phyloP scores from a whole-genome alignment of 2,888 invertebrate genomes.

The Entomobrya multifasciata region DNA sequence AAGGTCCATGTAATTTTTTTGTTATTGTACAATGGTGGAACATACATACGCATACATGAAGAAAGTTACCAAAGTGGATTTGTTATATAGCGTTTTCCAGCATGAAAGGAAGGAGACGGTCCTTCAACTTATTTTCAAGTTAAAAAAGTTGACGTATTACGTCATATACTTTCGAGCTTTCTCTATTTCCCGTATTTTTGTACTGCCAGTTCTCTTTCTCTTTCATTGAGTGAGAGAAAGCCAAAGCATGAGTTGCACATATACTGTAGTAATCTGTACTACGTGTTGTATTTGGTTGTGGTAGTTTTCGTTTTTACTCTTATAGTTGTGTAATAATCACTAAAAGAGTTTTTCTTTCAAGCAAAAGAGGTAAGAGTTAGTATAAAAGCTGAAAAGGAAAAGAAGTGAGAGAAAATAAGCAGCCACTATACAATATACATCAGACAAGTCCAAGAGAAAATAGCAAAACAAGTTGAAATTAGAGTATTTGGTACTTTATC shows the following conservation, averaged over 20 bases:
- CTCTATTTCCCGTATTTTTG: conserved; percentile 5
- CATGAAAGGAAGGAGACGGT: conserved; percentile 24
- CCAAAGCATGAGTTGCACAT: not conserved
- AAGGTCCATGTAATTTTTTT: conserved; percentile 18
- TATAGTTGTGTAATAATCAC: conserved; percentile 55
- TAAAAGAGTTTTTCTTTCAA: conserved; percentile 44
- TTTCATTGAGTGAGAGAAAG: not conserved
- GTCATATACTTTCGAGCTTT: conserved; percentile 11
- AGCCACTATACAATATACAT: not conserved
- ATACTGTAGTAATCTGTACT: not conserved
- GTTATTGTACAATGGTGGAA: not conserved
- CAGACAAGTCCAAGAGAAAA: conserved; percentile 17
- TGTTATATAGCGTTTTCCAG: conserved; percentile 3
- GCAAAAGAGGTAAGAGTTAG: conserved; percentile 24
- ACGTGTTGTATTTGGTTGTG: not conserved
- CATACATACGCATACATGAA: not conserved
- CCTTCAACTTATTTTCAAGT: conserved; percentile 39
- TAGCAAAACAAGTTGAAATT: not conserved
- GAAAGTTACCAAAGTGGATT: conserved; percentile 42
- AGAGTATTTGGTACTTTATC: conserved; percentile 13
- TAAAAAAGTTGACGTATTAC: conserved; percentile 45
- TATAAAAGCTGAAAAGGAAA: conserved; percentile 10
- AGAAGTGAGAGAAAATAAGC: conserved; percentile 28
- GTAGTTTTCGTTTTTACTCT: not conserved
- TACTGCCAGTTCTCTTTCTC: not conserved